Percentiles rank a stretch among this genome's conserved stretches.
Conservation (phyloP, 2,888 invertebrate species). For the Busseola fusca region DNA sequence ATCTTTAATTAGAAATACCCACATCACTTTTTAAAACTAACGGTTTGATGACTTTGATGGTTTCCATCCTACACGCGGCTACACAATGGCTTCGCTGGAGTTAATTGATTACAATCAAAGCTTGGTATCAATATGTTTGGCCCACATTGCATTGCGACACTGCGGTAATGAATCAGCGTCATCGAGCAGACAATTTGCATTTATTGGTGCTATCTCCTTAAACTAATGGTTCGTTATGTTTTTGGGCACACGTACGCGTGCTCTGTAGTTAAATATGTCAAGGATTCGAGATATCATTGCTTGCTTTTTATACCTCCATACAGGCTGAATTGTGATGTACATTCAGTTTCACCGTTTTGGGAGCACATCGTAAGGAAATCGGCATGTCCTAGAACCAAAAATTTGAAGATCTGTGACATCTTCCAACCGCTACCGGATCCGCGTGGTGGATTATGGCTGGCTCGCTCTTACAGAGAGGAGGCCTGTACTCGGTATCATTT, state of each 20-base stretch:
- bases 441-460: not conserved
- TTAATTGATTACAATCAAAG: slow-evolving; percentile 63
- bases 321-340: not conserved
- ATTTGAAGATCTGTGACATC: not conserved
- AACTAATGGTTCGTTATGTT: slow-evolving; percentile 52
- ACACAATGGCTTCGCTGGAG: slow-evolving; percentile 51
- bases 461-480: not conserved
- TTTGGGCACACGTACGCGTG: slow-evolving; percentile 50
- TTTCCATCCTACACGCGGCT: slow-evolving; percentile 53
- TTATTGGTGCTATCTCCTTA: slow-evolving; percentile 65
- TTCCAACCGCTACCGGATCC: not conserved
- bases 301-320: not conserved
- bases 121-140: slow-evolving; percentile 65
- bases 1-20: slow-evolving; percentile 46
- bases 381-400: not conserved
- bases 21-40: slow-evolving; percentile 36
- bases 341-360: not conserved
- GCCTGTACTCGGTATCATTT: no score
- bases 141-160: slow-evolving; percentile 74
- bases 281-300: slow-evolving; percentile 9
- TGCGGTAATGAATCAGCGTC: slow-evolving; percentile 71
- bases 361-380: not conserved
- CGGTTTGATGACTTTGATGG: slow-evolving; percentile 31
- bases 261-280: slow-evolving; percentile 18
- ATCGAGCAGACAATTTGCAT: slow-evolving; percentile 77